Conservation (phyloP, 2,888 invertebrate species). For the Lacanobia wlatinum region DNA sequence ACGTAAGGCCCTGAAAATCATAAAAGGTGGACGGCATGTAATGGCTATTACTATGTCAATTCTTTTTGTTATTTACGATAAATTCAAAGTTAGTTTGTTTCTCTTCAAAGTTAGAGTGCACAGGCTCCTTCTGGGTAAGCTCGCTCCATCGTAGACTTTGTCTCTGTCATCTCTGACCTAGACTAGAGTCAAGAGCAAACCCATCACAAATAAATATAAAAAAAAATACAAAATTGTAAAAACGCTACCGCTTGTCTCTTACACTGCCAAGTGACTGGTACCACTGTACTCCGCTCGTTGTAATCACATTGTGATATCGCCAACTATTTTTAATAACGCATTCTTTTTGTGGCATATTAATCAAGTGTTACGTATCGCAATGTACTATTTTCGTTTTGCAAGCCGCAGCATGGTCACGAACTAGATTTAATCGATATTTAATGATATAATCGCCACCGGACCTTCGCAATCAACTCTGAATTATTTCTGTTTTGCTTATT, state of each 20-base stretch:
- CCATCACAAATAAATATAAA: too few species aligned
- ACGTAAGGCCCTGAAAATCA: neutral
- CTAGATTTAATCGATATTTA: conserved; percentile 58
- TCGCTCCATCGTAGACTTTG: too few species aligned
- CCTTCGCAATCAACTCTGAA: conserved; percentile 43
- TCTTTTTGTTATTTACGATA: too few species aligned
- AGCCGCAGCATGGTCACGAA: conserved; percentile 52
- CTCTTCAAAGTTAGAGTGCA: too few species aligned
- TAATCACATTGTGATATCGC: conserved; percentile 62
- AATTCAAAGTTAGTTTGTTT: too few species aligned
- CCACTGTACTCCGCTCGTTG: conserved; percentile 62
- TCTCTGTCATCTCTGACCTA: too few species aligned
- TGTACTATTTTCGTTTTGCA: conserved; percentile 59
- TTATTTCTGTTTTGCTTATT: conserved; percentile 23
- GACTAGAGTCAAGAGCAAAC: too few species aligned
- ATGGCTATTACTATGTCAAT: neutral
- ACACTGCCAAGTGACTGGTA: conserved; percentile 63
- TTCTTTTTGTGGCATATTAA: conserved; percentile 68
- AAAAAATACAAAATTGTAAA: too few species aligned
- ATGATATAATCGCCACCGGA: conserved; percentile 46
- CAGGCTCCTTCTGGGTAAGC: too few species aligned
- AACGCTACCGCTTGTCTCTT: conserved; percentile 42
- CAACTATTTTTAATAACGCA: conserved; percentile 66
- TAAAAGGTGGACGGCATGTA: neutral
- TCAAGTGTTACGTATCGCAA: conserved; percentile 66